These are phyloP conservation scores for Drosophila sturtevanti DNA, from an alignment of 1,140 invertebrate species.

Conservation along the genomic window DNA sequence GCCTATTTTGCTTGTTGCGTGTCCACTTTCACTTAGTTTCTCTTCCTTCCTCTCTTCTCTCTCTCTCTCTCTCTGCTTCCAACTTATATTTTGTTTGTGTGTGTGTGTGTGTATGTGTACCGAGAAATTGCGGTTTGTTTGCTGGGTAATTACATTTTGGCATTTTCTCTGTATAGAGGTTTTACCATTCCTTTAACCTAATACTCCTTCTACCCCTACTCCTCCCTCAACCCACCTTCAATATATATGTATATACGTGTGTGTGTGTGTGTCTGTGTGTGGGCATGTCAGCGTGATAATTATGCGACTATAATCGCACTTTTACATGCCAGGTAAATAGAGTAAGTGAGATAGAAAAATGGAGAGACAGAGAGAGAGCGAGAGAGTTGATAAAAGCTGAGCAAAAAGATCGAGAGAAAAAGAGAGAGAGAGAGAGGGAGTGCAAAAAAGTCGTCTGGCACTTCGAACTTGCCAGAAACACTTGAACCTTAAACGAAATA, in stretches of 20 bases:
- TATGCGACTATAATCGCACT: conserved; percentile 81
- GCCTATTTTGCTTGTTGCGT: conserved; percentile 72
- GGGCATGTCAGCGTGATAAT: conserved; percentile 79
- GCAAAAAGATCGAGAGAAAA: no score
- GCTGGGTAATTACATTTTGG: conserved; percentile 80
- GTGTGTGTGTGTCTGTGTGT: conserved; percentile 43
- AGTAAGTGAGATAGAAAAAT: no score
- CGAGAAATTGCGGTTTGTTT: conserved; percentile 80
- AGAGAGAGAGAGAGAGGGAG: not conserved
- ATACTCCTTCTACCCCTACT: no score
- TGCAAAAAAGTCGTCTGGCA: conserved; percentile 24
- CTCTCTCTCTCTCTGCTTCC: not conserved
- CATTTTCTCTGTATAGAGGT: conserved; percentile 63
- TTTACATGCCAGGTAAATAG: conserved; percentile 65
- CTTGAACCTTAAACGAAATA: conserved; percentile 78
- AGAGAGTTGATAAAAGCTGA: no score
- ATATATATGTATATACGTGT: not conserved
- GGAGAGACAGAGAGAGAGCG: not conserved
- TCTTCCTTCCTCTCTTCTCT: not conserved
- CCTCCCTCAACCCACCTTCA: not conserved
- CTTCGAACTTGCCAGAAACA: conserved; percentile 62
- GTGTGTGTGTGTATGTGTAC: conserved; percentile 49
- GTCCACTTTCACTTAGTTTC: conserved; percentile 76
- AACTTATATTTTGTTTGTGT: no score
- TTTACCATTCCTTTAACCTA: conserved; percentile 7